Percentiles rank a stretch among this genome's conserved stretches.
These are phyloP conservation scores for Drosophila ambigua DNA, from an alignment of 1,140 invertebrate species.

Conservation along the genomic window DNA sequence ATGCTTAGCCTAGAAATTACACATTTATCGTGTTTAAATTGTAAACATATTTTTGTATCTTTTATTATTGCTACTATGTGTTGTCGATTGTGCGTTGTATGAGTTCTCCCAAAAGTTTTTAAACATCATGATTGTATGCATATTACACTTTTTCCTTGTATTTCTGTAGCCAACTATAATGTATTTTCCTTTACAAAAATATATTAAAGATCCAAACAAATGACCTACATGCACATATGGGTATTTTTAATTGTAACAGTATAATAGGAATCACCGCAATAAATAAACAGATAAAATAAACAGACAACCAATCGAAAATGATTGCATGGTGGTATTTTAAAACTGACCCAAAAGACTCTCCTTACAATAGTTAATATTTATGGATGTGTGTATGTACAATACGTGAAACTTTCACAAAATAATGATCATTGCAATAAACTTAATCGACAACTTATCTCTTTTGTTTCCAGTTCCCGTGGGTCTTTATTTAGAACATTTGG, in stretches of 20 bases:
- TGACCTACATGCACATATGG: slow-evolving; percentile 14
- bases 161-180: slow-evolving; percentile 53
- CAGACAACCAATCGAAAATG: slow-evolving; percentile 11
- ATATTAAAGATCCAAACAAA: slow-evolving; percentile 69
- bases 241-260: slow-evolving; percentile 39
- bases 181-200: slow-evolving; percentile 82
- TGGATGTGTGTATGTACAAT: slow-evolving; percentile 15
- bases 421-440: slow-evolving; percentile 40
- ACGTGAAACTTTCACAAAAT: slow-evolving; percentile 23
- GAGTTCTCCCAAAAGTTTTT: slow-evolving; percentile 52
- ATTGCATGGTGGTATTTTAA: slow-evolving; percentile 2
- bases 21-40: slow-evolving; percentile 44
- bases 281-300: slow-evolving; percentile 12
- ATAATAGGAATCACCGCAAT: slow-evolving; percentile 13
- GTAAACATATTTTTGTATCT: slow-evolving; percentile 60
- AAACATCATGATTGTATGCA: slow-evolving; percentile 65
- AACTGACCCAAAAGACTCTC: slow-evolving; percentile 10
- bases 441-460: slow-evolving; percentile 15
- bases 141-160: slow-evolving; percentile 63
- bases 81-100: slow-evolving; percentile 60
- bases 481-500: too few species aligned
- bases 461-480: too few species aligned
- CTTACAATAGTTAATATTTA: slow-evolving; percentile 6
- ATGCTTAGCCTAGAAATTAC: slow-evolving; percentile 36
- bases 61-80: slow-evolving; percentile 49